Evolutionary conservation across 2,113 vertebrate genomes (phyloP).

Genomic region (Cyprinus carpio): DNA sequence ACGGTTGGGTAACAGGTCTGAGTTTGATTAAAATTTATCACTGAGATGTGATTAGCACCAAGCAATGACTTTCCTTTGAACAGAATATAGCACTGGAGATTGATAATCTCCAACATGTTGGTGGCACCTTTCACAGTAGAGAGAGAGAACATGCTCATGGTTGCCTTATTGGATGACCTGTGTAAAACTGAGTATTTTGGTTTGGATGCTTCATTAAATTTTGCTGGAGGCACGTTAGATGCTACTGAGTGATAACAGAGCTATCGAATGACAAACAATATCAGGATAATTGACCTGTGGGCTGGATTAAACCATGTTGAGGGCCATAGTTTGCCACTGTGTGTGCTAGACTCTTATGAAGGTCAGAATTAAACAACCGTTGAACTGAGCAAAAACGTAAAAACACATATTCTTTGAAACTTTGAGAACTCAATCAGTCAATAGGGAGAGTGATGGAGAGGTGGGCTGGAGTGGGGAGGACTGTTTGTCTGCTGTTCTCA

Average conservation of each 20-base stretch:
- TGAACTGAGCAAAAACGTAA: conserved; percentile 10
- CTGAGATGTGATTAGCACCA: neutral
- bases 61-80: neutral
- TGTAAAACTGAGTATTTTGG: neutral
- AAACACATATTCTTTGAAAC: conserved; percentile 19
- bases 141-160: neutral
- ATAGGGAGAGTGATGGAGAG: conserved; percentile 48
- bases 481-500: conserved; percentile 74
- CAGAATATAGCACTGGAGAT: neutral
- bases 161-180: neutral
- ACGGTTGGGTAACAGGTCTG: neutral
- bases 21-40: neutral
- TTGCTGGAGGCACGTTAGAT: neutral
- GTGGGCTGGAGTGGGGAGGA: conserved; percentile 50
- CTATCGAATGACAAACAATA: neutral
- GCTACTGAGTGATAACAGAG: neutral
- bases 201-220: neutral
- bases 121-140: neutral
- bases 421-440: conserved; percentile 63
- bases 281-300: neutral
- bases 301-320: neutral
- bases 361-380: neutral
- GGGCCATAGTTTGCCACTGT: neutral
- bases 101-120: conserved; percentile 7
- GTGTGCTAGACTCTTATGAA: neutral